phyloP scores from a whole-genome alignment of 1,140 invertebrate species.

The Sinonovacula constricta region DNA sequence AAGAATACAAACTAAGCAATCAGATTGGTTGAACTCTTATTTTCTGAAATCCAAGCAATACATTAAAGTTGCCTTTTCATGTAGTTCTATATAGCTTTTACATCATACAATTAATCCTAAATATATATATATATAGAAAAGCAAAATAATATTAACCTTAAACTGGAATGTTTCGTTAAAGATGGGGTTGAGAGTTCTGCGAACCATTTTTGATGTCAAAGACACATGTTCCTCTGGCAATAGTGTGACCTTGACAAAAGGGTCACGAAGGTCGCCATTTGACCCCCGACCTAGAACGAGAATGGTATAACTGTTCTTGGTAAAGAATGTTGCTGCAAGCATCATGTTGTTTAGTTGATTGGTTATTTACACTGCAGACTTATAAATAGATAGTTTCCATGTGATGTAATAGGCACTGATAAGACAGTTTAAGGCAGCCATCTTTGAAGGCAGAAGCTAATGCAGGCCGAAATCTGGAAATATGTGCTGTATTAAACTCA shows the following conservation, averaged over 20 bases:
- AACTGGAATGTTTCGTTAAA: conserved; percentile 71
- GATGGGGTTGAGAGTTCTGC: conserved; percentile 67
- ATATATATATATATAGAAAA: neutral
- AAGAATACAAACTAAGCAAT: neutral
- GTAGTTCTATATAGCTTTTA: neutral
- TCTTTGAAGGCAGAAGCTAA: no score
- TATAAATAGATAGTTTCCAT: no score
- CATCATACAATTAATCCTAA: neutral
- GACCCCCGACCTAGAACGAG: conserved; percentile 65
- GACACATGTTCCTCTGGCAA: conserved; percentile 70
- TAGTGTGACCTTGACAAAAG: conserved; percentile 71
- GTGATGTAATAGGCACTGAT: no score
- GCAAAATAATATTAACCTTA: conserved; percentile 51
- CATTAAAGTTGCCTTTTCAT: neutral
- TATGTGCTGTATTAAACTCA: no score
- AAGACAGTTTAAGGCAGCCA: no score
- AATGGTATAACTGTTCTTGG: no score
- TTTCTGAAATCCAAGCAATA: neutral
- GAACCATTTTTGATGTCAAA: conserved; percentile 62
- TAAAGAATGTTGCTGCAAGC: no score
- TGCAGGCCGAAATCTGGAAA: no score
- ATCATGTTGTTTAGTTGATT: no score
- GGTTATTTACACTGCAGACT: no score
- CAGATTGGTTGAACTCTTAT: neutral
- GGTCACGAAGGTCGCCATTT: conserved; percentile 61